A percentile compares a stretch with the other conserved stretches of the same genome.
phyloP scores from a whole-genome alignment of 2,113 vertebrate genomes.

The Austrofundulus limnaeus region DNA sequence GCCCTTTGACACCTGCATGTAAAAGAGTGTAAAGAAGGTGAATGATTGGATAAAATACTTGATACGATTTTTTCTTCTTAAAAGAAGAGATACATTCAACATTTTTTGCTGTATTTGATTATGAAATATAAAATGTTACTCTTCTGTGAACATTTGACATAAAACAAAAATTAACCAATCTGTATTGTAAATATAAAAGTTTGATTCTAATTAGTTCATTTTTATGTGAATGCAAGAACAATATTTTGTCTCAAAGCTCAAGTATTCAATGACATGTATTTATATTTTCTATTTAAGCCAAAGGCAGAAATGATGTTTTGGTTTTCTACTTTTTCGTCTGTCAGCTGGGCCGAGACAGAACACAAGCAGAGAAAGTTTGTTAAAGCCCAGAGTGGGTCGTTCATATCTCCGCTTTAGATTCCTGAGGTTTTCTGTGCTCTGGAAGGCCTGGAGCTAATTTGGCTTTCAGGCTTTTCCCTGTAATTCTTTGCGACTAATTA shows the following conservation, averaged over 20 bases:
- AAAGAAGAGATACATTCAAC: too few species aligned
- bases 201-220: neutral
- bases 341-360: constrained; percentile 19
- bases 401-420: constrained; percentile 66
- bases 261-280: constrained; percentile 15
- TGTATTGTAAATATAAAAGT: neutral
- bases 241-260: constrained; percentile 9
- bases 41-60: too few species aligned
- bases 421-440: constrained; percentile 72
- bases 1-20: too few species aligned
- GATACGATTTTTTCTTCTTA: too few species aligned
- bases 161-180: constrained; percentile 13
- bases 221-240: neutral
- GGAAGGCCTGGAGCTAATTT: constrained; percentile 78
- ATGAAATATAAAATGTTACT: too few species aligned
- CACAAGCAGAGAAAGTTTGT: constrained; percentile 46
- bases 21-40: too few species aligned
- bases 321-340: constrained; percentile 24
- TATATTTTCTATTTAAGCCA: constrained; percentile 11
- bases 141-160: constrained; percentile 4
- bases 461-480: constrained; percentile 68
- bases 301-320: constrained; percentile 18
- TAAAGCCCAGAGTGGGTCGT: constrained; percentile 57
- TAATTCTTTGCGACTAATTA: constrained; percentile 77
- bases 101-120: too few species aligned